Evolutionary conservation across 2,113 vertebrate genomes (phyloP).

Genomic region (Theristicus caerulescens): DNA sequence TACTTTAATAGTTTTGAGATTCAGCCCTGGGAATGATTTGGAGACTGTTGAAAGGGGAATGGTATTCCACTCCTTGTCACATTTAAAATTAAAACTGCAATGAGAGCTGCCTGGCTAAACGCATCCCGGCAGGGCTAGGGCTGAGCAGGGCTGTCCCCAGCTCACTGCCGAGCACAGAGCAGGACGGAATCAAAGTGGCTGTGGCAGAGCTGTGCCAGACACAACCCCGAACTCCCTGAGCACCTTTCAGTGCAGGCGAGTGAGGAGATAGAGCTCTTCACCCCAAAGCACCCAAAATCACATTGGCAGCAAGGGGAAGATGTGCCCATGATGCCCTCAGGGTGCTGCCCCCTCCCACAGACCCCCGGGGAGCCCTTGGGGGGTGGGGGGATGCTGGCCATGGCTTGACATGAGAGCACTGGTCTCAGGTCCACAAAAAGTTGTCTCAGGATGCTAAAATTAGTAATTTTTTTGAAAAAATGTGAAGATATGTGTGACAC

Average conservation of each 20-base stretch:
- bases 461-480: neutral
- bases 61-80: neutral
- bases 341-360: fast-evolving
- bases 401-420: fast-evolving
- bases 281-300: fast-evolving
- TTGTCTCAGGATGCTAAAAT: too few species aligned
- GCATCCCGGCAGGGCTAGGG: neutral
- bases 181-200: neutral
- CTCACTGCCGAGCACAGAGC: neutral
- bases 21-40: neutral
- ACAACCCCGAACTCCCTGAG: fast-evolving
- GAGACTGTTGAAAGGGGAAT: neutral
- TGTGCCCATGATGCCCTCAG: neutral
- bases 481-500: neutral
- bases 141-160: neutral
- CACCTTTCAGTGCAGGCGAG: neutral
- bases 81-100: neutral
- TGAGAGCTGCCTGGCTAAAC: neutral
- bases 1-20: neutral
- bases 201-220: neutral
- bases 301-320: neutral
- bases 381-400: neutral
- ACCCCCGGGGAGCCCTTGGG: neutral
- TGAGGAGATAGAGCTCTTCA: too few species aligned
- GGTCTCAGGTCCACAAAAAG: too few species aligned